Conservation (phyloP, 2,113 vertebrate species). For the Seriola dumerili region DNA sequence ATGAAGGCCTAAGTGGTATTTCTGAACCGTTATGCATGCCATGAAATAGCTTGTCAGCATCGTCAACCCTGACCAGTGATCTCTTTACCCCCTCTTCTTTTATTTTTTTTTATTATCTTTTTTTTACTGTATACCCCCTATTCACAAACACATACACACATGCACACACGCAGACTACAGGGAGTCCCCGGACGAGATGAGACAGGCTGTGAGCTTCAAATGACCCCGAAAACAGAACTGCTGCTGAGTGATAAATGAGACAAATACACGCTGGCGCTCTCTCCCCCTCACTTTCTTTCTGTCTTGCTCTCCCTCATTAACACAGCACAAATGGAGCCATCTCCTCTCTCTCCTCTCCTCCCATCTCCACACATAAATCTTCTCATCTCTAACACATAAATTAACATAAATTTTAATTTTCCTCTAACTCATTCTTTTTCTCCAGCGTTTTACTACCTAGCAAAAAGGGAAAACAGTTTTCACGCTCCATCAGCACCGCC, state of each 20-base stretch:
- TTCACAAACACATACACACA: constrained; percentile 46
- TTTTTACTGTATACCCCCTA: constrained; percentile 12
- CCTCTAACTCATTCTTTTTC: constrained; percentile 1
- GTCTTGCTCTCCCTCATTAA: constrained; percentile 67
- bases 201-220: constrained; percentile 74
- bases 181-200: constrained; percentile 63
- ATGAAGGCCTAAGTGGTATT: constrained; percentile 45
- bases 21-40: constrained; percentile 39
- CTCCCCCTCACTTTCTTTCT: constrained; percentile 42
- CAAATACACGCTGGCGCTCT: constrained; percentile 62
- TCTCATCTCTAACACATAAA: constrained; percentile 33
- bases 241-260: constrained; percentile 79
- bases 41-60: constrained; percentile 46
- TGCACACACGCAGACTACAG: constrained; percentile 47
- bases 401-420: constrained; percentile 46
- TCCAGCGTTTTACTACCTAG: not conserved
- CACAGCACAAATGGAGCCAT: constrained; percentile 67
- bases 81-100: constrained; percentile 8
- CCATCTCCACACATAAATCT: constrained; percentile 38
- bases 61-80: constrained; percentile 40
- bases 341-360: constrained; percentile 45
- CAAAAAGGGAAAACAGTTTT: constrained; percentile 30
- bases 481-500: constrained; percentile 6
- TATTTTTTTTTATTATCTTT: not conserved
- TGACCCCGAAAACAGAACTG: constrained; percentile 72